Conservation (phyloP, 2,113 vertebrate species). For the Oreochromis aureus region DNA sequence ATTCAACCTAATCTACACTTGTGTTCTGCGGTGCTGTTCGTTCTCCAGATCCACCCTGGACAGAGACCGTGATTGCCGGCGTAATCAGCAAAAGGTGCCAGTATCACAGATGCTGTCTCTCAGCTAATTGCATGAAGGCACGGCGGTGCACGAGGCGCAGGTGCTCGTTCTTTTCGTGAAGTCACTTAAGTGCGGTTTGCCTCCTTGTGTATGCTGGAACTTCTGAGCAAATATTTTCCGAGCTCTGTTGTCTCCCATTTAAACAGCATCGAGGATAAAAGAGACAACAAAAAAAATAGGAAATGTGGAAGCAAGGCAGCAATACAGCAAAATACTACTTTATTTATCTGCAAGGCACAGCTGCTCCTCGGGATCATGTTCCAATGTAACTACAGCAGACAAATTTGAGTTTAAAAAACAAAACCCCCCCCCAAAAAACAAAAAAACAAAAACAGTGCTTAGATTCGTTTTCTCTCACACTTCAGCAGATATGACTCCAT, state of each 20-base stretch:
- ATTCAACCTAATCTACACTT: neutral
- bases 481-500: constrained; percentile 2
- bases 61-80: constrained; percentile 14
- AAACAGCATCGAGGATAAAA: neutral
- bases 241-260: neutral
- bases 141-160: neutral
- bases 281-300: neutral
- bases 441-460: neutral
- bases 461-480: neutral
- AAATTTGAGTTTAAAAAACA: neutral
- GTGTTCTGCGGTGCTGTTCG: neutral
- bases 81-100: constrained; percentile 37
- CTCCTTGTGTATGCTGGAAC: neutral
- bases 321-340: constrained; percentile 11
- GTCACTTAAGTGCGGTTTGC: neutral
- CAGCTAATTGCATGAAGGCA: constrained; percentile 31
- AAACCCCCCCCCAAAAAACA: neutral
- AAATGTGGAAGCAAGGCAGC: neutral
- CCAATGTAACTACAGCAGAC: constrained; percentile 13
- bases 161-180: constrained; percentile 20
- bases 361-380: constrained; percentile 23
- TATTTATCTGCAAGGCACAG: constrained; percentile 42
- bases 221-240: constrained; percentile 1
- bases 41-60: constrained; percentile 30
- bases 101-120: constrained; percentile 45